Conservation (phyloP, 2,113 vertebrate species). For the Leptodactylus fuscus region DNA sequence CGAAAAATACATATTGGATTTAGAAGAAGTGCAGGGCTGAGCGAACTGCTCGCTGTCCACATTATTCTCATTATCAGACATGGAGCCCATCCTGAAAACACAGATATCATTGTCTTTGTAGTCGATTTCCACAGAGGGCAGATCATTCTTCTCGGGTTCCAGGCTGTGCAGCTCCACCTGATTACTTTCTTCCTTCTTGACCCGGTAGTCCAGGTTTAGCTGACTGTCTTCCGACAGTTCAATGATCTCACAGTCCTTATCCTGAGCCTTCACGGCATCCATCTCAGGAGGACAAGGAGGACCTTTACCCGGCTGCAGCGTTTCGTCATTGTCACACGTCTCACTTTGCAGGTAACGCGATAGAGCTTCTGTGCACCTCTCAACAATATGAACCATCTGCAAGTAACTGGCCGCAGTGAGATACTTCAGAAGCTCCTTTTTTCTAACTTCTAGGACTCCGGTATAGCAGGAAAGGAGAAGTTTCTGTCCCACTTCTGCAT, state of each 20-base stretch:
- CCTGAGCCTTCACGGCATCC: slow-evolving; percentile 48
- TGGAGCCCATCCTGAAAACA: slow-evolving; percentile 78
- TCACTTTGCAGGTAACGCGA: slow-evolving; percentile 80
- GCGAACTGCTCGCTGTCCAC: slow-evolving; percentile 74
- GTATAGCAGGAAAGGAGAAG: slow-evolving; percentile 81
- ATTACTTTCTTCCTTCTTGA: slow-evolving; percentile 74
- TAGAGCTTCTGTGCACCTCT: slow-evolving; percentile 81
- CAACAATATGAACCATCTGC: slow-evolving; percentile 85
- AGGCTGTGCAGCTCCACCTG: slow-evolving; percentile 61
- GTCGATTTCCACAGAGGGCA: slow-evolving; percentile 71
- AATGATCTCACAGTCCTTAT: slow-evolving; percentile 80
- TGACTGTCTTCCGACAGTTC: slow-evolving; percentile 79
- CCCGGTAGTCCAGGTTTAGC: slow-evolving; percentile 60
- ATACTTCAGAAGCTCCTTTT: slow-evolving; percentile 81
- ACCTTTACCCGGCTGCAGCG: slow-evolving; percentile 67
- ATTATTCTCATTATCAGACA: slow-evolving; percentile 60
- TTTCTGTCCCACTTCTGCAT: slow-evolving; percentile 81
- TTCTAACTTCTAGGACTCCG: slow-evolving; percentile 80
- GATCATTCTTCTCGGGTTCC: slow-evolving; percentile 66
- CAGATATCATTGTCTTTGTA: slow-evolving; percentile 81
- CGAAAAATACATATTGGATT: slow-evolving; percentile 76
- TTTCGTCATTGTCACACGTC: slow-evolving; percentile 69
- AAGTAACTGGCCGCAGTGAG: slow-evolving; percentile 82
- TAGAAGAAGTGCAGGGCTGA: slow-evolving; percentile 79
- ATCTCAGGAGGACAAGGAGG: slow-evolving; percentile 65